A percentile compares a stretch with the other conserved stretches of the same genome.
Evolutionary conservation across 2,888 invertebrate genomes (phyloP).

Genomic region (Tupiocoris notatus): DNA sequence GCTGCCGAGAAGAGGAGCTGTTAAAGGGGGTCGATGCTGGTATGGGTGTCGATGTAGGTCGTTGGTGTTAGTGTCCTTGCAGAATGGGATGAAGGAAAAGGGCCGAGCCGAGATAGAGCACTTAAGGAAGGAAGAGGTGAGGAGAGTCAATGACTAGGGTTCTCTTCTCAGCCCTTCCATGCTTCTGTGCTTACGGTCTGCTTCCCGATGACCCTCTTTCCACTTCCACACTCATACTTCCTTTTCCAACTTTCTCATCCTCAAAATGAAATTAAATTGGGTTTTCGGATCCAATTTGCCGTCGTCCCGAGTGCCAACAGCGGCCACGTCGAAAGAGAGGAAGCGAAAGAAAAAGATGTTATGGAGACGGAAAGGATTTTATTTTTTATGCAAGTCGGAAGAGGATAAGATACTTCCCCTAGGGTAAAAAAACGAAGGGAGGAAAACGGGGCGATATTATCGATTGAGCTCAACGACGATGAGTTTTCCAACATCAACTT

Average conservation of each 20-base stretch:
- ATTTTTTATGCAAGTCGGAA: slow-evolving; percentile 26
- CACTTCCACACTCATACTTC: not conserved
- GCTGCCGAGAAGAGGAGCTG: slow-evolving; percentile 34
- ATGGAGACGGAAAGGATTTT: slow-evolving; percentile 9
- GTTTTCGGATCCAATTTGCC: slow-evolving; percentile 45
- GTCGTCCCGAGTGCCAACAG: slow-evolving; percentile 3
- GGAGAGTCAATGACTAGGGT: slow-evolving; percentile 9
- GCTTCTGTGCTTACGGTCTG: not conserved
- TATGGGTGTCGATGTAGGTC: not conserved
- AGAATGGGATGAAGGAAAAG: not conserved
- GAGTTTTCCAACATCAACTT: no score
- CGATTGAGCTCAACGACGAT: no score
- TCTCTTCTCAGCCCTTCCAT: not conserved
- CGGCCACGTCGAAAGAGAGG: not conserved
- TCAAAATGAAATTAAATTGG: slow-evolving; percentile 45
- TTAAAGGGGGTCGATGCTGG: slow-evolving; percentile 10
- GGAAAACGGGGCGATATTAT: no score
- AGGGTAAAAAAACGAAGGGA: no score
- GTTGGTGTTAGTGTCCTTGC: not conserved
- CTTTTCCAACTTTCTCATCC: not conserved
- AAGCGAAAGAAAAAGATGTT: not conserved
- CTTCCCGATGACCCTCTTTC: not conserved
- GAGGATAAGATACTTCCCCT: not conserved
- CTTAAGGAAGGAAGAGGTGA: not conserved
- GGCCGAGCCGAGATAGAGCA: not conserved